Percentiles rank a stretch among this genome's conserved stretches.
Evolutionary conservation across 2,113 vertebrate genomes (phyloP).

Genomic region (Opisthocomus hoazin): DNA sequence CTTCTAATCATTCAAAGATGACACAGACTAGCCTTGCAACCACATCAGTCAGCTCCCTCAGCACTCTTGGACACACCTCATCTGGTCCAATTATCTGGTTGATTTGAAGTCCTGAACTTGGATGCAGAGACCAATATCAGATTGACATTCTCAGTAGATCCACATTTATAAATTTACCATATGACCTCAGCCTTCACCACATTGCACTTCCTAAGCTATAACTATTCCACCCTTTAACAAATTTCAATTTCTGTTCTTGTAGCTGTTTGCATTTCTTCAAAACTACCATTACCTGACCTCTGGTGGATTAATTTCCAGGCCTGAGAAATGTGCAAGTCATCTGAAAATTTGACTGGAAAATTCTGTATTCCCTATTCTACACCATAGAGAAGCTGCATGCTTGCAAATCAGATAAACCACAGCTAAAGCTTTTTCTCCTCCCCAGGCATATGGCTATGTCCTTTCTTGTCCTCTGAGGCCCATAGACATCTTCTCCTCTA

Average conservation of each 20-base stretch:
- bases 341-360: not conserved
- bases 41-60: not conserved
- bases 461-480: slow-evolving; percentile 27
- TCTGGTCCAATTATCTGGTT: not conserved
- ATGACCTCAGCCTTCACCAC: not conserved
- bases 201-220: not conserved
- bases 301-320: not conserved
- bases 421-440: not conserved
- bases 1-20: not conserved
- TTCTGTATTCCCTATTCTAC: not conserved
- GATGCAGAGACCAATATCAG: not conserved
- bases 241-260: not conserved
- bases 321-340: not conserved
- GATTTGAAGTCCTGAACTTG: not conserved
- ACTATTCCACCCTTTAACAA: not conserved
- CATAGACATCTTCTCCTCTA: not conserved
- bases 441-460: not conserved
- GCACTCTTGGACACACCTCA: not conserved
- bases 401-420: not conserved
- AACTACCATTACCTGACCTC: not conserved
- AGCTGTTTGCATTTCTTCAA: not conserved
- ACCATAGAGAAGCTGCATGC: not conserved
- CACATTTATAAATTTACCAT: not conserved
- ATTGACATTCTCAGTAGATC: not conserved
- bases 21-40: not conserved